A percentile compares a stretch with the other conserved stretches of the same genome.
Conservation (phyloP, 2,113 vertebrate species). For the Eupsittula cactorum region DNA sequence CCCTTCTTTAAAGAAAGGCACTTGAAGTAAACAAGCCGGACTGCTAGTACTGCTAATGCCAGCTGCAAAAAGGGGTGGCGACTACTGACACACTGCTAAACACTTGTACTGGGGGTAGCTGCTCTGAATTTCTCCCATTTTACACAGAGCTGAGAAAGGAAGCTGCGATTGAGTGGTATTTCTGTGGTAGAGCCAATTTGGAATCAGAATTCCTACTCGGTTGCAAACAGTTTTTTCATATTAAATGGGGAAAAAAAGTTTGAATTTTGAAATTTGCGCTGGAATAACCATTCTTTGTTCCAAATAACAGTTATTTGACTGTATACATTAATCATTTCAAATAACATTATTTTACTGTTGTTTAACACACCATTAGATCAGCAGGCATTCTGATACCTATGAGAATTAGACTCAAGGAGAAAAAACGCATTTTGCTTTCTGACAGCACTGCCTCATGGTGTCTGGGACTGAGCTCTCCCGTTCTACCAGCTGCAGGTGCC, state of each 20-base stretch:
- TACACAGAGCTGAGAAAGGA: not conserved
- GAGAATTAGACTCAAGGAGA: not conserved
- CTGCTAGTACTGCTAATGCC: not conserved
- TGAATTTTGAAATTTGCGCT: not conserved
- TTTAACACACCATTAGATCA: not conserved
- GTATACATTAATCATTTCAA: not conserved
- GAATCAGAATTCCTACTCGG: not conserved
- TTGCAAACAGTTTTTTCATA: not conserved
- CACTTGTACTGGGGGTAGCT: not conserved
- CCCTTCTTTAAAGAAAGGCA: not conserved
- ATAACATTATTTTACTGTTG: not conserved
- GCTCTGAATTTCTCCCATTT: not conserved
- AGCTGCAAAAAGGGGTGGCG: not conserved
- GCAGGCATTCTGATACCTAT: not conserved
- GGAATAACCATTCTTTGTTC: not conserved
- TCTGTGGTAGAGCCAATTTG: too few species aligned
- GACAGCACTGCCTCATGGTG: not conserved
- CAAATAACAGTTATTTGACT: not conserved
- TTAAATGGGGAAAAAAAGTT: accelerated
- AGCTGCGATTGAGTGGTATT: accelerated
- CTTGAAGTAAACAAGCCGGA: not conserved
- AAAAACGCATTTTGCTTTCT: not conserved
- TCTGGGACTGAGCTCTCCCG: not conserved
- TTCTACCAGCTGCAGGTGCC: not conserved
- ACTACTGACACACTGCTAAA: not conserved